Evolutionary conservation across 2,888 invertebrate species (phyloP).

Genomic region (Metopia argyrocephala): DNA sequence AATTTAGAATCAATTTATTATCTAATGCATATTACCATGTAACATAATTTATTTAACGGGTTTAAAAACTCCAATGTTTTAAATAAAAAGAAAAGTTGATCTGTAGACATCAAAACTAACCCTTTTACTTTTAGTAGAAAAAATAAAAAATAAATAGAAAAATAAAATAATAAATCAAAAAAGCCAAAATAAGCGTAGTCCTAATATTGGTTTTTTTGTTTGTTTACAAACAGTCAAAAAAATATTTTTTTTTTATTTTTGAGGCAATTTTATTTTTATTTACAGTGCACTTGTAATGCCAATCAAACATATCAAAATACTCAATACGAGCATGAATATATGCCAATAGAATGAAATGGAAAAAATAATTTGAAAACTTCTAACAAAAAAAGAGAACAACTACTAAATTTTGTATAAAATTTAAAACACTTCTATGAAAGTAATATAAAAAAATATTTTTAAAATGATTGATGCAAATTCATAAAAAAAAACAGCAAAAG

Average conservation of each 20-base stretch:
- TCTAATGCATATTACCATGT: too few relatives aligned
- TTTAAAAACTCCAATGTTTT: too few relatives aligned
- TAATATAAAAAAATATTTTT: too few relatives aligned
- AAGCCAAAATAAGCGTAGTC: too few relatives aligned
- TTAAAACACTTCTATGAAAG: background rate
- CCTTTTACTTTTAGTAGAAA: too few relatives aligned
- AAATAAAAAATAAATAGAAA: too few relatives aligned
- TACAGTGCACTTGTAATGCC: slow-evolving; percentile 47
- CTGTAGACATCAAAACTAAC: too few relatives aligned
- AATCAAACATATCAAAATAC: slow-evolving; percentile 25
- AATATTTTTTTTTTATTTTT: background rate
- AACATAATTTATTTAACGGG: too few relatives aligned
- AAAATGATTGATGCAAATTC: background rate
- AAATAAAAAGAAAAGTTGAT: too few relatives aligned
- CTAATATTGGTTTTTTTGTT: background rate
- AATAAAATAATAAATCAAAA: too few relatives aligned
- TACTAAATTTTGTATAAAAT: background rate
- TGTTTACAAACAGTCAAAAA: background rate
- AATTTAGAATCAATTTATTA: too few relatives aligned
- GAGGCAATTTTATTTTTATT: slow-evolving; percentile 38
- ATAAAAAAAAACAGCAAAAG: background rate
- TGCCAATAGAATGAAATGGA: background rate
- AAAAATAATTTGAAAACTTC: background rate
- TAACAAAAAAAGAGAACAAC: background rate
- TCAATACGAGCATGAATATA: slow-evolving; percentile 27